A percentile compares a stretch with the other conserved stretches of the same genome.
These are phyloP conservation scores for Microctonus brassicae DNA, from an alignment of 2,888 invertebrate species.

Conservation along the genomic window DNA sequence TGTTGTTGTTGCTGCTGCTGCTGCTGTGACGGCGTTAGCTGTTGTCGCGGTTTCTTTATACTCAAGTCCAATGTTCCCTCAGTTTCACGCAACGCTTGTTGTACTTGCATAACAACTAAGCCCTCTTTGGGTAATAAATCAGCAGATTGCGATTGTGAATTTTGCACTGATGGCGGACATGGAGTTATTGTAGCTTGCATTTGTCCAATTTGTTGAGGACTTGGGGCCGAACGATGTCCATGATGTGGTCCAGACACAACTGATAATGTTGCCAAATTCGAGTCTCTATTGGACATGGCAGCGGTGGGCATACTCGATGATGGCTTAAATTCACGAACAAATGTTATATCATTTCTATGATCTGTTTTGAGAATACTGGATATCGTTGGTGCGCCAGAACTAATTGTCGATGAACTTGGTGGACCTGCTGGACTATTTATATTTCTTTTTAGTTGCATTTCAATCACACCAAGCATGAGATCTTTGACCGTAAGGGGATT, in stretches of 20 bases:
- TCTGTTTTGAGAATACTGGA: constrained; percentile 75
- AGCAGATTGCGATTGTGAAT: constrained; percentile 63
- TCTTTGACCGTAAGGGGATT: constrained; percentile 84
- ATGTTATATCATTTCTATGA: constrained; percentile 72
- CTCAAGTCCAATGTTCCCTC: constrained; percentile 82
- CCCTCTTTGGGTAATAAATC: constrained; percentile 76
- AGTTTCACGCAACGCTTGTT: constrained; percentile 73
- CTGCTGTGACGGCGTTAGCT: constrained; percentile 55
- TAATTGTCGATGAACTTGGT: constrained; percentile 61
- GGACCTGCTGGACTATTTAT: constrained; percentile 71
- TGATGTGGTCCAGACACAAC: constrained; percentile 73
- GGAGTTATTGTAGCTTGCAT: constrained; percentile 79
- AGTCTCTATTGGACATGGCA: constrained; percentile 61
- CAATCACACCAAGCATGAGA: constrained; percentile 86
- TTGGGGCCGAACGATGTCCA: constrained; percentile 62
- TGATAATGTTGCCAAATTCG: constrained; percentile 77
- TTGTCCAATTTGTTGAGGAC: constrained; percentile 66
- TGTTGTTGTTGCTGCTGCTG: constrained; percentile 59
- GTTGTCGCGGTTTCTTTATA: constrained; percentile 78
- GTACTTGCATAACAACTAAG: constrained; percentile 75
- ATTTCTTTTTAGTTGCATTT: constrained; percentile 80
- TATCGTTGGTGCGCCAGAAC: constrained; percentile 74
- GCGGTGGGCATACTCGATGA: constrained; percentile 58
- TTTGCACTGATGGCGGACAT: constrained; percentile 70
- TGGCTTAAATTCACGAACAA: constrained; percentile 72